Percentiles rank a stretch among this genome's conserved stretches.
phyloP scores from a whole-genome alignment of 2,113 vertebrate species.

The Halcyon malimbica region DNA sequence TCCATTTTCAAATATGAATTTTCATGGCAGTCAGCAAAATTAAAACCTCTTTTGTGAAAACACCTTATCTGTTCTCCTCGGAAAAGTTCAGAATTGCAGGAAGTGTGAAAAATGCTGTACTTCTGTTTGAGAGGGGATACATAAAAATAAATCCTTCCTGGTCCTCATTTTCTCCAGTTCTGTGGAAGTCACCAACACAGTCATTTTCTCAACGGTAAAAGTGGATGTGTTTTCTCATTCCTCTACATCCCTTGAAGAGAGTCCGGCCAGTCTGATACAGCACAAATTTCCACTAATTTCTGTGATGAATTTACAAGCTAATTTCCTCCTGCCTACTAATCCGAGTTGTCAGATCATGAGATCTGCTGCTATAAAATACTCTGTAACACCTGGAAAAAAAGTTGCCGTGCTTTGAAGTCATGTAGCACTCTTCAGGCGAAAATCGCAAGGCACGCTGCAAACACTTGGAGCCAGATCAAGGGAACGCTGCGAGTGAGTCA shows the following conservation, averaged over 20 bases:
- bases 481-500: slow-evolving; percentile 17
- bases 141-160: not conserved
- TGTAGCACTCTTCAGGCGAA: slow-evolving; percentile 12
- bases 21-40: not conserved
- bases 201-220: not conserved
- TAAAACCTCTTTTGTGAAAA: not conserved
- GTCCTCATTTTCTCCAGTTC: not conserved
- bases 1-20: not conserved
- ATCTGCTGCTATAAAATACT: not conserved
- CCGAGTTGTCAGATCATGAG: not conserved
- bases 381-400: slow-evolving; percentile 33
- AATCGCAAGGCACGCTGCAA: not conserved
- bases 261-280: not conserved
- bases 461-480: slow-evolving; percentile 54
- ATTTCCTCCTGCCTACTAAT: not conserved
- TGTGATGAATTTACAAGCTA: not conserved
- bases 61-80: not conserved
- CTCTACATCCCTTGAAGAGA: not conserved
- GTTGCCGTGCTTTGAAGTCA: not conserved
- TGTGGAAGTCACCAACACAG: not conserved
- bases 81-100: not conserved
- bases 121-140: not conserved
- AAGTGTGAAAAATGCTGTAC: not conserved
- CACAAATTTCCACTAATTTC: not conserved
- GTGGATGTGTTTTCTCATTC: not conserved